A percentile compares a stretch with the other conserved stretches of the same genome.
phyloP scores from a whole-genome alignment of 1,140 invertebrate genomes.

The Wasmannia auropunctata region DNA sequence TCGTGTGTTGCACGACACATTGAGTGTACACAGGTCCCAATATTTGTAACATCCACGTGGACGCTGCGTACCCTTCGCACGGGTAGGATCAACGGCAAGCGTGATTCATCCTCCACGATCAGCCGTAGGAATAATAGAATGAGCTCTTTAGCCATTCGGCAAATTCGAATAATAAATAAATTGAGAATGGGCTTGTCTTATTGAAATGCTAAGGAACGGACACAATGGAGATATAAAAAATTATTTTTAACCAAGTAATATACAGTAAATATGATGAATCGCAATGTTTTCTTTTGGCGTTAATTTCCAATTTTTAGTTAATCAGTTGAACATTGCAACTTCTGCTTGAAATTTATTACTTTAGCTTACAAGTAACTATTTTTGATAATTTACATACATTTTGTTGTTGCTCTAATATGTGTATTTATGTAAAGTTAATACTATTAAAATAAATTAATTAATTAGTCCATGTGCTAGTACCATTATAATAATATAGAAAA shows the following conservation, averaged over 20 bases:
- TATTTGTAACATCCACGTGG: constrained; percentile 57
- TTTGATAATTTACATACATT: background rate
- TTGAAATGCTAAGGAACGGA: background rate
- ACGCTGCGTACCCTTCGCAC: constrained; percentile 34
- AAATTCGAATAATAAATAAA: constrained; percentile 39
- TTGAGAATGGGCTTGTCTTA: background rate
- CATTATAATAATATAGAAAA: background rate
- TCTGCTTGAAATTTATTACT: background rate
- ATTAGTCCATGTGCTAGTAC: background rate
- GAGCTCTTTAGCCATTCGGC: constrained; percentile 7
- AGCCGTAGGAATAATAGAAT: constrained; percentile 20
- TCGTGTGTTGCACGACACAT: constrained; percentile 42
- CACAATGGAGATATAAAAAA: background rate
- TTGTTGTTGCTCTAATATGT: background rate
- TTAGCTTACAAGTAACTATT: background rate
- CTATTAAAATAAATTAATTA: background rate
- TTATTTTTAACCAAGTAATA: background rate
- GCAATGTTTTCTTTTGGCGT: background rate
- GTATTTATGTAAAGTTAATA: background rate
- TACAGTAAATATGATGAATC: background rate
- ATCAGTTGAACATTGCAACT: background rate
- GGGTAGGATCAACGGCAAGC: constrained; percentile 22
- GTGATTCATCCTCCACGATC: constrained; percentile 42
- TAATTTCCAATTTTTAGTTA: background rate
- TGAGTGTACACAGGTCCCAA: constrained; percentile 33